phyloP scores from a whole-genome alignment of 2,888 invertebrate species.

The Thumatha senex region DNA sequence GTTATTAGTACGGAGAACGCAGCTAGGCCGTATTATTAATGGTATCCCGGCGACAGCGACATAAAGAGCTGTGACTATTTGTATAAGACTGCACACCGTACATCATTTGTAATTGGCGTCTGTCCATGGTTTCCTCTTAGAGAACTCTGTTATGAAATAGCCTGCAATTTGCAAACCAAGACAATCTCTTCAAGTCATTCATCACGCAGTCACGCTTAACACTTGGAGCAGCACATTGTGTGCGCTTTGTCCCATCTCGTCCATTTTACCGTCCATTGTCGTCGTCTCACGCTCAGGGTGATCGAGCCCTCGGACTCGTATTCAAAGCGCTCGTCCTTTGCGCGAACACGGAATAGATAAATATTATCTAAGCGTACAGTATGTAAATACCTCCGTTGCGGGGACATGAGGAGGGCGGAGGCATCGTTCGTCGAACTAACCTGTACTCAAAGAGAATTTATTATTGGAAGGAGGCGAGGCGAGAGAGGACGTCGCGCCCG shows the following conservation, averaged over 20 bases:
- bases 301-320: conserved; percentile 2
- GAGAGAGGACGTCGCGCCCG: background rate
- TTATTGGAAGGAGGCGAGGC: background rate
- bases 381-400: background rate
- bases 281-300: background rate
- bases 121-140: background rate
- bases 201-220: background rate
- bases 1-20: too few relatives aligned
- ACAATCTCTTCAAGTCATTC: background rate
- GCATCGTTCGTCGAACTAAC: background rate
- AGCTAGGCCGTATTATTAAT: background rate
- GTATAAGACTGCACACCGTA: background rate
- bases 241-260: background rate
- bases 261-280: background rate
- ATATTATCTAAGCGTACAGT: conserved; percentile 6
- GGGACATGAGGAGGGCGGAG: background rate
- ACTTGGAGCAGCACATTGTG: background rate
- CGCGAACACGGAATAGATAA: conserved; percentile 2
- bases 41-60: background rate
- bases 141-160: background rate
- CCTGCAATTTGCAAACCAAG: background rate
- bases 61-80: background rate
- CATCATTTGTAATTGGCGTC: conserved; percentile 1
- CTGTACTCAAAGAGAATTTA: conserved; percentile 5
- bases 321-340: background rate